A percentile compares a stretch with the other conserved stretches of the same genome.
Evolutionary conservation across 2,888 invertebrate genomes (phyloP).

Genomic region (Yponomeuta cagnagella): DNA sequence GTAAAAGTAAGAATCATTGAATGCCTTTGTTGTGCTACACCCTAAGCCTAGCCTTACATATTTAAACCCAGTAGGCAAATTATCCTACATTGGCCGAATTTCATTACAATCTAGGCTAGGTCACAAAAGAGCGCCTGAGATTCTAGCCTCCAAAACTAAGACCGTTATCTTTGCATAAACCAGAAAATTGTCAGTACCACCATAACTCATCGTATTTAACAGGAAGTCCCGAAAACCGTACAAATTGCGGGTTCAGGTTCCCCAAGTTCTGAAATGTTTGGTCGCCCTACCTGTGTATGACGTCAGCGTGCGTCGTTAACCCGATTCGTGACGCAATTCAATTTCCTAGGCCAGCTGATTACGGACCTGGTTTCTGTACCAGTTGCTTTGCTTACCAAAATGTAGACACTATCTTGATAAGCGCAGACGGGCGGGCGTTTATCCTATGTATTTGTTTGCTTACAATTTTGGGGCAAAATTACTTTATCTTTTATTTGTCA

Average conservation of each 20-base stretch:
- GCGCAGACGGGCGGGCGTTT: background rate
- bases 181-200: background rate
- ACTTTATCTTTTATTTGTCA: background rate
- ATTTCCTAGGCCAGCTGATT: constrained; percentile 34
- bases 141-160: background rate
- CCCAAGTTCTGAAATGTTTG: constrained; percentile 33
- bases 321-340: constrained; percentile 30
- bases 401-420: constrained; percentile 22
- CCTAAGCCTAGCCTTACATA: background rate
- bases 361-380: constrained; percentile 31
- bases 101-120: background rate
- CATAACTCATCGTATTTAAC: background rate
- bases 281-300: constrained; percentile 25
- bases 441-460: background rate
- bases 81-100: background rate
- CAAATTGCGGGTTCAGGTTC: background rate
- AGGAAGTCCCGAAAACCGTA: background rate
- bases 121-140: background rate
- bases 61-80: background rate
- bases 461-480: background rate
- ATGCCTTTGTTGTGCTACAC: background rate
- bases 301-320: constrained; percentile 29
- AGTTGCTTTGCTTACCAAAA: constrained; percentile 24
- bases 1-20: no score
- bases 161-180: background rate